A percentile compares a stretch with the other conserved stretches of the same genome.
Evolutionary conservation across 92 coral and sea anemone genomes (phyloP).

Genomic region (Epizoanthus fatuus): DNA sequence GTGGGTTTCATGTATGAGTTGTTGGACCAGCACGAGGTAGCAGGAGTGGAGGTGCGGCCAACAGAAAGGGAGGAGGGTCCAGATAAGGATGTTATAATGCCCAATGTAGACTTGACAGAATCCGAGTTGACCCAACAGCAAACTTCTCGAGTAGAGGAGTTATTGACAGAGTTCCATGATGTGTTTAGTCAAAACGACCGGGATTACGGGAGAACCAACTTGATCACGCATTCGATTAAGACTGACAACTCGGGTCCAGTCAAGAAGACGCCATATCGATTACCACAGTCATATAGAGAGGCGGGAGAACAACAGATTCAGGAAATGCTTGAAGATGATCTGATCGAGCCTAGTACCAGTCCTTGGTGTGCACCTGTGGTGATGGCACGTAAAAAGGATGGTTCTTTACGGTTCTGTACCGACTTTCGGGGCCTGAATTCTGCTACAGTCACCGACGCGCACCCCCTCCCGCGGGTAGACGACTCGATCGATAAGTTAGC

Average conservation of each 20-base stretch:
- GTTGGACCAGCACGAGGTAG: background rate
- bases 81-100: background rate
- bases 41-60: background rate
- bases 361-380: slow-evolving; percentile 24
- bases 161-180: background rate
- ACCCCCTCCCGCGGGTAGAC: slow-evolving; percentile 37
- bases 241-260: slow-evolving; percentile 28
- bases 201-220: slow-evolving; percentile 19
- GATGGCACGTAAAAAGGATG: slow-evolving; percentile 41
- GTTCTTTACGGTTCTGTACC: slow-evolving; percentile 43
- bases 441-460: slow-evolving; percentile 16
- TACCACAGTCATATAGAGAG: slow-evolving; percentile 28
- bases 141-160: background rate
- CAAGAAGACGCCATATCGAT: slow-evolving; percentile 10
- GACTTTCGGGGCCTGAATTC: slow-evolving; percentile 38
- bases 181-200: background rate
- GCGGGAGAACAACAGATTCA: slow-evolving; percentile 30
- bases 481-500: slow-evolving; percentile 31
- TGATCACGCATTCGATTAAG: slow-evolving; percentile 37
- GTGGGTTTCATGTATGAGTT: slow-evolving; percentile 9
- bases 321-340: slow-evolving; percentile 37
- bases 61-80: background rate
- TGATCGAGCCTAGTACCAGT: slow-evolving; percentile 31
- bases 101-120: slow-evolving; percentile 22
- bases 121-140: slow-evolving; percentile 22